These are phyloP conservation scores for Eilema depressum DNA, from an alignment of 2,888 invertebrate species.

Conservation along the genomic window DNA sequence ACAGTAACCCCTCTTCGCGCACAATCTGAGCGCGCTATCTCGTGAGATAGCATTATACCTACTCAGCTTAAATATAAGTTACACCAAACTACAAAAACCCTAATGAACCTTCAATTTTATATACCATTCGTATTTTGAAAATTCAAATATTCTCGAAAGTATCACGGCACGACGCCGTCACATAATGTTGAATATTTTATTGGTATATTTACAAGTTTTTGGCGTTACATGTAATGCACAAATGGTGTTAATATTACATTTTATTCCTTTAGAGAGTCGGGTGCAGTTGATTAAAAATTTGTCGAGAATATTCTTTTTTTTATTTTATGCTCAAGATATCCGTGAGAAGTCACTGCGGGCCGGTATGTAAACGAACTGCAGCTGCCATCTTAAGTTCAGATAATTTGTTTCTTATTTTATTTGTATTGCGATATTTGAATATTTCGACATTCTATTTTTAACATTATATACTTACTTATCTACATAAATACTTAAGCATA, in stretches of 20 bases:
- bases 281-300: conserved; percentile 75
- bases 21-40: conserved; percentile 81
- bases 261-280: conserved; percentile 71
- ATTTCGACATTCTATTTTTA: conserved; percentile 24
- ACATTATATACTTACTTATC: conserved; percentile 29
- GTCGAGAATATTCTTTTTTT: conserved; percentile 61
- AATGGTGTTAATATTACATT: conserved; percentile 80
- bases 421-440: conserved; percentile 45
- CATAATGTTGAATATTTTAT: conserved; percentile 78
- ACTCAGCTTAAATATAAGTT: conserved; percentile 73
- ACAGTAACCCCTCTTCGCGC: conserved; percentile 62
- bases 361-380: conserved; percentile 40
- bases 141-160: conserved; percentile 64
- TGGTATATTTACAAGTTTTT: conserved; percentile 69
- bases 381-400: conserved; percentile 37
- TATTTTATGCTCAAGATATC: conserved; percentile 58
- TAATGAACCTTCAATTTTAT: conserved; percentile 78
- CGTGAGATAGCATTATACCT: conserved; percentile 71
- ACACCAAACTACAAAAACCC: conserved; percentile 65
- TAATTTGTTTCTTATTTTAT: conserved; percentile 47
- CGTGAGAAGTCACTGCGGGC: conserved; percentile 54
- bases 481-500: neutral
- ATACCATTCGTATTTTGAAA: conserved; percentile 67
- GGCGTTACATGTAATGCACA: conserved; percentile 75
- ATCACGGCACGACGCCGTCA: conserved; percentile 71